Conservation (phyloP, 2,888 invertebrate species). For the Lochmaea capreae region DNA sequence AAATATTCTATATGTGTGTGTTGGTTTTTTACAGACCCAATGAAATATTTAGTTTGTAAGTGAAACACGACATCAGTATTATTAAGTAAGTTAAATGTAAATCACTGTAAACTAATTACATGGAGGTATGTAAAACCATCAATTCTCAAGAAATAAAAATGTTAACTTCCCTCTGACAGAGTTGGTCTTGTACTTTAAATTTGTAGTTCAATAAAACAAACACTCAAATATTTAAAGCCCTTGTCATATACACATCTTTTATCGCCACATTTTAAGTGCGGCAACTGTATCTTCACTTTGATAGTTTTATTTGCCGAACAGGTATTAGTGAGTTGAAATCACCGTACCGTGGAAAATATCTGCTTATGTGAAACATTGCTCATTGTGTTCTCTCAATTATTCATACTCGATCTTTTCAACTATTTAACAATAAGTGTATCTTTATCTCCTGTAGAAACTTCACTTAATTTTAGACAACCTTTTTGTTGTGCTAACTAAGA, state of each 20-base stretch:
- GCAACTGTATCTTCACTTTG: slow-evolving; percentile 7
- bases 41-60: too few species aligned
- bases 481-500: slow-evolving; percentile 29
- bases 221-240: neutral
- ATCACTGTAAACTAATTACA: too few species aligned
- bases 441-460: slow-evolving; percentile 33
- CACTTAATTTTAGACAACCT: slow-evolving; percentile 25
- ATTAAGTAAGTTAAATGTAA: too few species aligned
- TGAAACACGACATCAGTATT: too few species aligned
- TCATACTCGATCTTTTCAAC: slow-evolving; percentile 27
- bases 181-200: too few species aligned
- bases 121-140: too few species aligned
- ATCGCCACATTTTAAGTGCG: neutral
- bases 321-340: slow-evolving; percentile 8
- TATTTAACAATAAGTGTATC: slow-evolving; percentile 32
- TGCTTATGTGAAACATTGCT: slow-evolving; percentile 31
- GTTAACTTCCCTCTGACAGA: too few species aligned
- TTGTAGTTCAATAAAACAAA: neutral
- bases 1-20: too few species aligned
- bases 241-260: neutral
- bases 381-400: slow-evolving; percentile 14
- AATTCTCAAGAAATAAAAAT: too few species aligned
- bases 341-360: slow-evolving; percentile 22
- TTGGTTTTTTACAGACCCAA: too few species aligned
- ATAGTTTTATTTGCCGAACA: slow-evolving; percentile 12